Evolutionary conservation across 92 coral and sea anemone genomes (phyloP).

Genomic region (Montipora capitata): DNA sequence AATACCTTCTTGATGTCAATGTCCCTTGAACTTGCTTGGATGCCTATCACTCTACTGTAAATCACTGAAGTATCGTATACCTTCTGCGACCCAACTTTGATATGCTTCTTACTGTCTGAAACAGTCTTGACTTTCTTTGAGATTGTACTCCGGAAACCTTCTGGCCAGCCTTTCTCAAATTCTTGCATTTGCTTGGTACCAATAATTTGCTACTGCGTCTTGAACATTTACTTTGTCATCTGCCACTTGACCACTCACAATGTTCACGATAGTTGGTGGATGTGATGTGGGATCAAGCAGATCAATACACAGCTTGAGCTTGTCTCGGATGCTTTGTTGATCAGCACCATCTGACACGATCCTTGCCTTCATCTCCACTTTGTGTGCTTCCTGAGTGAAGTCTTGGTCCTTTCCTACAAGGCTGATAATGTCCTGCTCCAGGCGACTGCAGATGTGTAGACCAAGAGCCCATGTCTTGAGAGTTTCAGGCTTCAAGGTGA

Average conservation of each 20-base stretch:
- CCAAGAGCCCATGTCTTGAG: slow-evolving; percentile 85
- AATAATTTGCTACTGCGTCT: slow-evolving; percentile 50
- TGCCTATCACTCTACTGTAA: no score
- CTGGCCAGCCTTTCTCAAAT: slow-evolving; percentile 74
- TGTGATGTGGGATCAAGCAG: slow-evolving; percentile 69
- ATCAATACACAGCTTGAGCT: slow-evolving; percentile 73
- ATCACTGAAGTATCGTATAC: no score
- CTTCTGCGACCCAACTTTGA: no score
- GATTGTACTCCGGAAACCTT: slow-evolving; percentile 48
- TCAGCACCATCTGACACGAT: slow-evolving; percentile 61
- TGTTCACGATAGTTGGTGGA: slow-evolving; percentile 66
- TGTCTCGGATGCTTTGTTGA: slow-evolving; percentile 53
- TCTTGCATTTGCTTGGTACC: slow-evolving; percentile 67
- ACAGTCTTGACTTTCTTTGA: slow-evolving; percentile 66
- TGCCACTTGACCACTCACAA: slow-evolving; percentile 75
- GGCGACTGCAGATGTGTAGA: slow-evolving; percentile 70
- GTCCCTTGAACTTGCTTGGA: no score
- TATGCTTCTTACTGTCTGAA: no score
- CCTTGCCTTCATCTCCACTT: slow-evolving; percentile 70
- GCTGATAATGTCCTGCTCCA: slow-evolving; percentile 56
- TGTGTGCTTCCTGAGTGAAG: slow-evolving; percentile 53
- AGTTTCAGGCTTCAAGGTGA: slow-evolving; percentile 75
- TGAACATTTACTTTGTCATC: slow-evolving; percentile 65
- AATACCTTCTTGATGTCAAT: not conserved
- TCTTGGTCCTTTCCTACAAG: slow-evolving; percentile 36